Conservation (phyloP, 2,888 invertebrate genomes). For the Coelopa pilipes region DNA sequence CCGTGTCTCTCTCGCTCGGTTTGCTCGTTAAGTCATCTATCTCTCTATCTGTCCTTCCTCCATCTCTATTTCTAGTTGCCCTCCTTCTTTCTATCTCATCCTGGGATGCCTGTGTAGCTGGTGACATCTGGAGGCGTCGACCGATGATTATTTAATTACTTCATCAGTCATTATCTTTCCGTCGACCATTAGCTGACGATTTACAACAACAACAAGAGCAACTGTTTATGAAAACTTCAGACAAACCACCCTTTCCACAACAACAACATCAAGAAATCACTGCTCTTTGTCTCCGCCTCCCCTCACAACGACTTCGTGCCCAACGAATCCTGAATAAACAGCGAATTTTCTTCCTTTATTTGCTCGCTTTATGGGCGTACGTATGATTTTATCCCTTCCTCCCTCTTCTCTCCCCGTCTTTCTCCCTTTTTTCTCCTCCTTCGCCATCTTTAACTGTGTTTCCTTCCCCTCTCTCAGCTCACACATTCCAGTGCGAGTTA, state of each 20-base stretch:
- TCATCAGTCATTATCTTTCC: slow-evolving; percentile 18
- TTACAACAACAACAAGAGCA: slow-evolving; percentile 7
- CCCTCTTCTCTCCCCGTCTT: background rate
- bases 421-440: no score
- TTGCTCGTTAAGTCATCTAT: background rate
- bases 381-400: background rate
- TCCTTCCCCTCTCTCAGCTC: no score
- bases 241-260: background rate
- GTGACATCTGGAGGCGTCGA: background rate
- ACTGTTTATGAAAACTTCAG: background rate
- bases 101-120: background rate
- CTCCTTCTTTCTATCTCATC: background rate
- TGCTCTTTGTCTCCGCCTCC: background rate
- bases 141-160: slow-evolving; percentile 24
- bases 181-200: background rate
- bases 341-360: background rate
- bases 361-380: background rate
- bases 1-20: background rate
- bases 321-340: slow-evolving; percentile 1
- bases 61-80: background rate
- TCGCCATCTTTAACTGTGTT: no score
- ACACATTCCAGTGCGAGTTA: no score
- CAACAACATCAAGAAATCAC: background rate
- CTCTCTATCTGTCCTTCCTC: background rate
- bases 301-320: background rate